Base-by-base conservation (phyloP, 2,797 vertebrate genomes). In the Ibycter americanus region DNA sequence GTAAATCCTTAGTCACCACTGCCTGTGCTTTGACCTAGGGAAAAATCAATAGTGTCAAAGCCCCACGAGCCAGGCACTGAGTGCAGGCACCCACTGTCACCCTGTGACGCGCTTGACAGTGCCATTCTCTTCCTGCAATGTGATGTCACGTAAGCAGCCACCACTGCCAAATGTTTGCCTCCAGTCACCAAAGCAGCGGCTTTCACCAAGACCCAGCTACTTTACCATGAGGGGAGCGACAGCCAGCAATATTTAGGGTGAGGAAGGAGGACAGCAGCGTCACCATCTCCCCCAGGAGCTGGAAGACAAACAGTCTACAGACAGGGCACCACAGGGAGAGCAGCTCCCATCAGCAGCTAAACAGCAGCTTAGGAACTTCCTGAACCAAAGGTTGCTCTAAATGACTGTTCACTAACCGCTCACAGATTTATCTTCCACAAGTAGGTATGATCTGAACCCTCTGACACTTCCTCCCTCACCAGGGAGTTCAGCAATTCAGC, bases 91-190 rank as follows among this genome's bases (percentile, higher is more conserved):
- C 34, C 6, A 0, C n/a, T 4, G 5, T 21, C 2, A 0, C 51
- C 58, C 29, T 4, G 4, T 2, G 4, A 19, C 1, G 4, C 13
- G 1, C 26, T 3, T 6, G 4, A 9, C 32, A 31, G 52, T 20
- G 3, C 31, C 4, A 0, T 3, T 10, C 42, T 44, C 11, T 7
- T 59, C 74, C 70, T 55, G 17, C 62, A 67, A 26, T 0, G 3
- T 1, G 26, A 32, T 15, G 23, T 15, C 32, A 23, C 7, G 0
- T 5, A 11, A 67, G 34, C 20, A 12, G 25, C 34, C 52, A 2
- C 4, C 9, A 0, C n/a, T 3, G 21, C 25, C 6, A 51, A 32
- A 19, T 0, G 0, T 11, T 21, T 15, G 17, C 54, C n/a, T 42
- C 7, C 26, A 4, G 21, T 12, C 67, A 34, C 52, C n/a, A 8